A percentile compares a stretch with the other conserved stretches of the same genome.
Conservation (phyloP, 2,113 vertebrate genomes). For the Heterocephalus glaber region DNA sequence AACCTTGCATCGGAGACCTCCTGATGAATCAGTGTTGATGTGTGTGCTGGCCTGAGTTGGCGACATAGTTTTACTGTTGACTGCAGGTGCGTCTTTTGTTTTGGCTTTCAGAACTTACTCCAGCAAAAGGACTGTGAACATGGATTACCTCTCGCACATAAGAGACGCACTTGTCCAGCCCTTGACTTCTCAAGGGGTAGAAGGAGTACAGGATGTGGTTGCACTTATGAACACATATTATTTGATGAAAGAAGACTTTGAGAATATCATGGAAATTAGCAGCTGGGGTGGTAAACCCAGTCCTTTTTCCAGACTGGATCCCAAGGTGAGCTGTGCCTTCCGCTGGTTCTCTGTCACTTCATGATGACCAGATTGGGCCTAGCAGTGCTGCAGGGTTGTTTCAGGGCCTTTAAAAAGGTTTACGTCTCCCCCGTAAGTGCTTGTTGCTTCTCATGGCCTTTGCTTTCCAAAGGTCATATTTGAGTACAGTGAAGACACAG, state of each 20-base stretch:
- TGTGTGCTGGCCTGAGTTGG: neutral
- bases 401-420: neutral
- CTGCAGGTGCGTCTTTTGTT: slow-evolving; percentile 6
- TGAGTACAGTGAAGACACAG: neutral
- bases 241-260: slow-evolving; percentile 95
- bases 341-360: neutral
- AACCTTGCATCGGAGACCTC: neutral
- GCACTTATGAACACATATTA: slow-evolving; percentile 93
- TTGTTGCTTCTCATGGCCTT: neutral
- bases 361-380: neutral
- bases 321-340: slow-evolving; percentile 89
- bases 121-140: slow-evolving; percentile 92
- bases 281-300: slow-evolving; percentile 92
- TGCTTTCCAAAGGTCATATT: neutral
- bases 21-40: neutral
- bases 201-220: slow-evolving; percentile 90
- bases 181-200: slow-evolving; percentile 86
- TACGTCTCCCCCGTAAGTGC: neutral
- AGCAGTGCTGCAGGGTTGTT: neutral
- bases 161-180: slow-evolving; percentile 90
- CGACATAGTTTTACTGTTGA: neutral
- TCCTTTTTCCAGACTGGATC: slow-evolving; percentile 93
- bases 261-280: slow-evolving; percentile 96
- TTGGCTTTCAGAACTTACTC: slow-evolving; percentile 88
- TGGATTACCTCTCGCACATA: slow-evolving; percentile 93